Evolutionary conservation across 2,113 vertebrate species (phyloP).

Genomic region (Enhydra lutris): DNA sequence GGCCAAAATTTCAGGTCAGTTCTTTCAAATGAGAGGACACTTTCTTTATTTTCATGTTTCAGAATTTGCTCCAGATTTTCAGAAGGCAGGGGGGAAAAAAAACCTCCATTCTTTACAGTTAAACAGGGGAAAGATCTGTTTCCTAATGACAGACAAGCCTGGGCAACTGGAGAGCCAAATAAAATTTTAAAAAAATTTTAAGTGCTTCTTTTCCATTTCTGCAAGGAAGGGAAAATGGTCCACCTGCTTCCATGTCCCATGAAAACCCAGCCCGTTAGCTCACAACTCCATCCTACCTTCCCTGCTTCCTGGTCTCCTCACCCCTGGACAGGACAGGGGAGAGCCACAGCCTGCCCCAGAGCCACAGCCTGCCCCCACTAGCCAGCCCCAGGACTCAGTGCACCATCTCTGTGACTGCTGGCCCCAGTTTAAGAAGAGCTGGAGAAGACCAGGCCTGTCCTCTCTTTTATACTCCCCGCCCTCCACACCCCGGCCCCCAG

Average conservation of each 20-base stretch:
- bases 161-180: background rate
- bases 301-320: background rate
- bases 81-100: background rate
- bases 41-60: background rate
- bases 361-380: too few species aligned
- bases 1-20: background rate
- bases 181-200: background rate
- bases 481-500: background rate
- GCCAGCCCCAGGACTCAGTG: background rate
- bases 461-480: background rate
- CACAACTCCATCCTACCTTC: background rate
- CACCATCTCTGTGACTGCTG: background rate
- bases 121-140: background rate
- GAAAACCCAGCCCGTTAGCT: background rate
- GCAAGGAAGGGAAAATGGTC: background rate
- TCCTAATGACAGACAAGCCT: background rate
- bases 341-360: background rate
- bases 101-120: background rate
- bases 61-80: background rate
- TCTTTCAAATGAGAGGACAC: background rate
- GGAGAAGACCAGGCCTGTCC: background rate
- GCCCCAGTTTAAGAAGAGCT: background rate
- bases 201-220: background rate
- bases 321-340: fast-evolving
- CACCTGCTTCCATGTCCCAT: background rate